These are phyloP conservation scores for Athripsodes cinereus DNA, from an alignment of 2,888 invertebrate genomes.

Conservation along the genomic window DNA sequence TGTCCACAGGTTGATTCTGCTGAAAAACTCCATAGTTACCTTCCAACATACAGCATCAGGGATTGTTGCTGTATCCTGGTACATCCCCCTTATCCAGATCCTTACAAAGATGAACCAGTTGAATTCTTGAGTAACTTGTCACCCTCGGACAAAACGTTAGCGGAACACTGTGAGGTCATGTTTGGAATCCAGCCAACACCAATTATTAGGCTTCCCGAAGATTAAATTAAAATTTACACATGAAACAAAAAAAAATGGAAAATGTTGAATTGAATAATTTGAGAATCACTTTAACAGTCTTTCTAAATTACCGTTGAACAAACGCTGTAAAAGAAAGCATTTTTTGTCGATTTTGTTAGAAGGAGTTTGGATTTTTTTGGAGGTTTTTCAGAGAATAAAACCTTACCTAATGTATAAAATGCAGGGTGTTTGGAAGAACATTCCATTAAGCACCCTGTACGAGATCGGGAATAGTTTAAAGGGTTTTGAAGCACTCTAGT, in stretches of 20 bases:
- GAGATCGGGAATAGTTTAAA: too few species aligned
- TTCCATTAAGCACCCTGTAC: too few species aligned
- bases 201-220: slow-evolving; percentile 58
- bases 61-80: slow-evolving; percentile 54
- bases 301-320: background rate
- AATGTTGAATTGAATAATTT: background rate
- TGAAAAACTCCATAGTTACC: slow-evolving; percentile 44
- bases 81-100: slow-evolving; percentile 47
- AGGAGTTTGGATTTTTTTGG: background rate
- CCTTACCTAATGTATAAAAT: background rate
- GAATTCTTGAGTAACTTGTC: slow-evolving; percentile 48
- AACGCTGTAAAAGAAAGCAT: background rate
- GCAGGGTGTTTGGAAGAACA: background rate
- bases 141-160: slow-evolving; percentile 55
- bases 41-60: slow-evolving; percentile 33
- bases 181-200: slow-evolving; percentile 59
- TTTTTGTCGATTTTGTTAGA: background rate
- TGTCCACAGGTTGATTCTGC: slow-evolving; percentile 53
- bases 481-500: too few species aligned
- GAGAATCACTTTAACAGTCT: background rate
- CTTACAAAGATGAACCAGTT: slow-evolving; percentile 45
- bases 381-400: background rate
- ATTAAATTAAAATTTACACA: background rate
- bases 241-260: background rate
- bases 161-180: slow-evolving; percentile 61